phyloP scores from a whole-genome alignment of 1,140 invertebrate species.

The Bombyx mandarina region DNA sequence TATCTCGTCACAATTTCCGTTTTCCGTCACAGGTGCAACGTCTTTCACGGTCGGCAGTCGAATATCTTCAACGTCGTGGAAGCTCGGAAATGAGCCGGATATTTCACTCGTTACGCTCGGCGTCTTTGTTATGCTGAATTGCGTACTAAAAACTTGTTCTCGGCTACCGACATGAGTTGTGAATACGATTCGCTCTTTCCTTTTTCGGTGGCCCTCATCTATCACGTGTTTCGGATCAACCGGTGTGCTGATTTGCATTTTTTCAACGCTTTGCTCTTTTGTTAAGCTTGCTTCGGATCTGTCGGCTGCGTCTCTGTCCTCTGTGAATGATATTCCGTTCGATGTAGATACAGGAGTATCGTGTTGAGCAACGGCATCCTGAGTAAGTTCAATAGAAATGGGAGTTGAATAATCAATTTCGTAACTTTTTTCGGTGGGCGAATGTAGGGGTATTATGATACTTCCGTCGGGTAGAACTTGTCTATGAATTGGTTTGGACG shows the following conservation, averaged over 20 bases:
- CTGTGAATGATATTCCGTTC: background rate
- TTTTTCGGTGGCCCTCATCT: constrained; percentile 12
- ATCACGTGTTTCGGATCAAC: constrained; percentile 1
- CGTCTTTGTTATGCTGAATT: constrained; percentile 62
- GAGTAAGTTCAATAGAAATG: background rate
- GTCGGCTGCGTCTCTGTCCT: constrained; percentile 2
- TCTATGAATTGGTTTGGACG: constrained; percentile 37
- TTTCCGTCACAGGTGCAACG: background rate
- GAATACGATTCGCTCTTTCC: constrained; percentile 44
- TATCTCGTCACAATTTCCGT: constrained; percentile 2
- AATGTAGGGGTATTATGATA: constrained; percentile 70
- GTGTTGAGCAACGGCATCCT: background rate
- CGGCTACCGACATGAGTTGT: constrained; percentile 54
- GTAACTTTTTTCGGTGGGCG: constrained; percentile 55
- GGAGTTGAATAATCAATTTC: constrained; percentile 6
- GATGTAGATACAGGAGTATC: background rate
- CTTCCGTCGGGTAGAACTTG: constrained; percentile 64
- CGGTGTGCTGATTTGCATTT: constrained; percentile 2
- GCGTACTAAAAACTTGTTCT: constrained; percentile 59
- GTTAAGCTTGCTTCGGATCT: constrained; percentile 1
- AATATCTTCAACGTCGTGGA: constrained; percentile 34
- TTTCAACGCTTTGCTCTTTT: background rate
- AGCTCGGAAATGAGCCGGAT: constrained; percentile 48
- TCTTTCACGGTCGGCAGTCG: constrained; percentile 3
- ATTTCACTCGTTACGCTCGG: constrained; percentile 59